phyloP scores from a whole-genome alignment of 2,888 invertebrate species.

The Parthenolecanium corni region DNA sequence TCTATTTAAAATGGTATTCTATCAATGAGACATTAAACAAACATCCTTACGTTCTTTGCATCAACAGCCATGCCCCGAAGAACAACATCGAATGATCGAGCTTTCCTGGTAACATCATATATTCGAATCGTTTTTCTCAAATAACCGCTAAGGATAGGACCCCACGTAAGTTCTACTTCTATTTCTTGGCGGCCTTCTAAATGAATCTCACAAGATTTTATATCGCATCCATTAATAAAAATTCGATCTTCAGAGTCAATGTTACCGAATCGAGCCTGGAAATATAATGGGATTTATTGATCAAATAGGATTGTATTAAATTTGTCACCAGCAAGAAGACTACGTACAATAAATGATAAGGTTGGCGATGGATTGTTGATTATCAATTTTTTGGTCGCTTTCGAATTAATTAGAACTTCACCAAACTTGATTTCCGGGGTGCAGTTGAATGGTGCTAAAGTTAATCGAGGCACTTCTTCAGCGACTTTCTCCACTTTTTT shows the following conservation, averaged over 20 bases:
- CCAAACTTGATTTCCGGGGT: conserved; percentile 21
- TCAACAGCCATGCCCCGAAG: conserved; percentile 11
- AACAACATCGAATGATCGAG: conserved; percentile 18
- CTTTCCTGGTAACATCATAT: conserved; percentile 1
- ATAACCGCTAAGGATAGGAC: conserved; percentile 7
- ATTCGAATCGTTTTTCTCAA: conserved; percentile 19
- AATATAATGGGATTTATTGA: neutral
- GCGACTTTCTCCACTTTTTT: neutral
- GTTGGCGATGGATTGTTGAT: conserved; percentile 7
- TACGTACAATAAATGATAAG: too few relatives aligned
- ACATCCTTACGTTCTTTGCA: neutral
- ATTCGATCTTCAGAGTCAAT: conserved; percentile 22
- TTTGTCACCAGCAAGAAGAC: neutral
- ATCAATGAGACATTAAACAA: neutral
- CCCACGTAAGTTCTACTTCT: conserved; percentile 16
- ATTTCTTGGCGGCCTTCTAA: conserved; percentile 9
- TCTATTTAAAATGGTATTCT: neutral
- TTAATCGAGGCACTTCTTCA: conserved; percentile 1
- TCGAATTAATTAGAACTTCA: conserved; percentile 4
- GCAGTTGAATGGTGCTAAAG: conserved; percentile 2
- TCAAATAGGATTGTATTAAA: neutral
- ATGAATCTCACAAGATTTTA: neutral
- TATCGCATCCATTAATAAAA: neutral
- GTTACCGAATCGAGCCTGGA: conserved; percentile 1
- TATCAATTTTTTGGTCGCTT: neutral